Conservation (phyloP, 2,113 vertebrate genomes). For the Brachyistius frenatus region DNA sequence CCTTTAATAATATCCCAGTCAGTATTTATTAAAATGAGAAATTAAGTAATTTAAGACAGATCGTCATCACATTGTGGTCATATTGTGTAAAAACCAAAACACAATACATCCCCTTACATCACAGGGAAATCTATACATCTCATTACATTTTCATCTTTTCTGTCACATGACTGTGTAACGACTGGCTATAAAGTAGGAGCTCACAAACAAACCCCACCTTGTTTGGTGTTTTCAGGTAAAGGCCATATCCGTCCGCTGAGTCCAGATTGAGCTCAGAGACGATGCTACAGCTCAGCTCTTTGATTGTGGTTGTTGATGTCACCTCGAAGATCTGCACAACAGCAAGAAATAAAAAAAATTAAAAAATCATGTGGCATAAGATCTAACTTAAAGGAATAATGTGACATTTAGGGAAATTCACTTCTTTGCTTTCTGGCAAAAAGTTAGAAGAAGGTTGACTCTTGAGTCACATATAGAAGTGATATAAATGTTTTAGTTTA, state of each 20-base stretch:
- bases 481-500: too few species aligned
- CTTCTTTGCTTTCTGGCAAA: too few species aligned
- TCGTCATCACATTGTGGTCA: background rate
- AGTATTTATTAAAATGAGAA: background rate
- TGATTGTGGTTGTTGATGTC: conserved; percentile 85
- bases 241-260: conserved; percentile 91
- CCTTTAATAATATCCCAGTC: background rate
- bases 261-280: conserved; percentile 83
- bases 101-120: background rate
- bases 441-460: too few species aligned
- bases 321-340: conserved; percentile 88
- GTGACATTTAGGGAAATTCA: too few species aligned
- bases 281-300: conserved; percentile 84
- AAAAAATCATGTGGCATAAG: background rate
- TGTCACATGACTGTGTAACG: background rate
- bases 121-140: background rate
- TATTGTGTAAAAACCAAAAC: background rate
- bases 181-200: too few species aligned
- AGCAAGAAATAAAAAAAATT: background rate
- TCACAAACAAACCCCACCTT: conserved; percentile 83
- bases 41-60: background rate
- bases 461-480: too few species aligned
- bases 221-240: conserved; percentile 91
- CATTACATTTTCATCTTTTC: background rate
- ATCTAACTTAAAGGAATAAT: too few species aligned